These are phyloP conservation scores for Sphinx pinastri DNA, from an alignment of 2,888 invertebrate genomes.

Conservation along the genomic window DNA sequence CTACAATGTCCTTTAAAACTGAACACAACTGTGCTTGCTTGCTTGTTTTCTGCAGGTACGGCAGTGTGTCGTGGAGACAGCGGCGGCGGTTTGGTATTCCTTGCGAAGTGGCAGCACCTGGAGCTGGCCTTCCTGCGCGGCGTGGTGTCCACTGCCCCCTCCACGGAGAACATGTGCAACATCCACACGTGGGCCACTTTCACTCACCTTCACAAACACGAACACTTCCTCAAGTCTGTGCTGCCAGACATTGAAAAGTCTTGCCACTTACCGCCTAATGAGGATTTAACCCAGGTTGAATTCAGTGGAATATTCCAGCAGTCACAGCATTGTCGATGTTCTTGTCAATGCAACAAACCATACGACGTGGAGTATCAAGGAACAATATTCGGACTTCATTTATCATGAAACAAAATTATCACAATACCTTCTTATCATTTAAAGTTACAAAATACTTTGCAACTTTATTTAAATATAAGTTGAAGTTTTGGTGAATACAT, in stretches of 20 bases:
- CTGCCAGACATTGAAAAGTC: background rate
- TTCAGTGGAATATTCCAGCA: no score
- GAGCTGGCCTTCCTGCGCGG: conserved; percentile 54
- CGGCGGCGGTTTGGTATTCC: conserved; percentile 51
- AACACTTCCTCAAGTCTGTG: conserved; percentile 38
- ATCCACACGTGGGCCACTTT: conserved; percentile 31
- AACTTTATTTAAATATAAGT: no score
- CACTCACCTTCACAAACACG: conserved; percentile 43
- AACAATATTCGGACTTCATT: no score
- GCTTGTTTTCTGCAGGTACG: conserved; percentile 32
- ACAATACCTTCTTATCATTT: no score
- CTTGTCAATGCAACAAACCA: no score
- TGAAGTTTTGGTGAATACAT: no score
- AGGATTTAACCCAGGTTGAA: no score
- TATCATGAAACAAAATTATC: no score
- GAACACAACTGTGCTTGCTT: background rate
- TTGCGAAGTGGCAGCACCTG: background rate
- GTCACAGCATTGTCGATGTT: no score
- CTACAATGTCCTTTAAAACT: no score
- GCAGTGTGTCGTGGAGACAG: conserved; percentile 53
- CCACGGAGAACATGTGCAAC: conserved; percentile 41
- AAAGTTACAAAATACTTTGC: no score
- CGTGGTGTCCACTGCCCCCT: conserved; percentile 50
- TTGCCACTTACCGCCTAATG: background rate
- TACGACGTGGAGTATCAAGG: no score